Base-by-base conservation (phyloP, 1,140 invertebrate genomes). In the Heterodera carotae region DNA sequence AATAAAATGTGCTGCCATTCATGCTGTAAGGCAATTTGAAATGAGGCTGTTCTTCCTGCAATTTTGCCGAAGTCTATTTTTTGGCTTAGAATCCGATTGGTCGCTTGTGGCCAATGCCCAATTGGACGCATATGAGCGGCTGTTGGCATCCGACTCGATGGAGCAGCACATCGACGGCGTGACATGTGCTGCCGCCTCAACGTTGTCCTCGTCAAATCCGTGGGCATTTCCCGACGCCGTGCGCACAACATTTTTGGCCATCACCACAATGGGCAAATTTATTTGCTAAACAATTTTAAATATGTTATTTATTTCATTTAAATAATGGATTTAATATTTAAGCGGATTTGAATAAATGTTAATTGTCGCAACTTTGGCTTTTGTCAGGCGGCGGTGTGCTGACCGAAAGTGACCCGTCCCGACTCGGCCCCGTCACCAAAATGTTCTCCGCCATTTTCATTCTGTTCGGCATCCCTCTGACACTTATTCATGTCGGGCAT, bases 381-480 rank as follows among this genome's bases (percentile, higher is more conserved):
- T 22, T 27, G 15, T 1, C 62, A 66, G 62, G 62, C 62, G 62
- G 62, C 62, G 62, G 62, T 6, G 29, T 31, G 8, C 22, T 66
- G 29, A 31, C 62, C n/a, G 62, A 66, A 66, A 34, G 6, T 8
- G 29, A 4, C 12, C 29, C 62, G 8, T 12, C 27, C 6, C 62
- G n/a, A 7, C 31, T 39, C 18, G 72, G 72, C 8, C 33, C 53
- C 27, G 36, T 34, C 15, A n/a, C 64, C 27, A 53, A 74, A 74
- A 34, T 64, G 64, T 29, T 64, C 25, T 29, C 56, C 27, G 64
- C 59, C 27, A 18, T 62, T 29, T 62, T 74, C 31, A 29, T 34
- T 33, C 64, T 74, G 33, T 33, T 74, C 36, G 72, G 72, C 59
- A 74, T 74, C 27, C 72, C 72, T 33, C 27, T 74, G 36, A 43